Conservation (phyloP, 1,140 invertebrate genomes). For the Akabosia matsudoensis region DNA sequence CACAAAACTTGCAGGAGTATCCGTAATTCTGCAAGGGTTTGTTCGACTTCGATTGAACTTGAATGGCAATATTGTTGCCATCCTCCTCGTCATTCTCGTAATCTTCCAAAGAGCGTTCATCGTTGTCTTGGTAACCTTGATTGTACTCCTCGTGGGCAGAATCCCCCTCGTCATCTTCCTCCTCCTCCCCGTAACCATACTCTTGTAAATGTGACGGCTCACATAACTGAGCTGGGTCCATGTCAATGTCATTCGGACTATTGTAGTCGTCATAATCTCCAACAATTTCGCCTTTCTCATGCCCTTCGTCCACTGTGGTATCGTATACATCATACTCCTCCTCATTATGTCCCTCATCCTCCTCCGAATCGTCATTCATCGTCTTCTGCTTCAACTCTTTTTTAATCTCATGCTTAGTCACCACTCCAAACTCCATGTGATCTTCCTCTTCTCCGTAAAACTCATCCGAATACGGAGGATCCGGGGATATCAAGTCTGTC, state of each 20-base stretch:
- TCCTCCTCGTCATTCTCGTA: not conserved
- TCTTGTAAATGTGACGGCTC: not conserved
- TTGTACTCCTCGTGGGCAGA: not conserved
- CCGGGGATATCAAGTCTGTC: too few relatives aligned
- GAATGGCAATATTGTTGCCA: not conserved
- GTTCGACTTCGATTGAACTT: not conserved
- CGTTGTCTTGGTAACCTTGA: not conserved
- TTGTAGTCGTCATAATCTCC: too few relatives aligned
- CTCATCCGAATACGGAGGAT: too few relatives aligned
- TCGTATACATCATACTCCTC: too few relatives aligned
- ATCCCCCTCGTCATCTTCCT: not conserved
- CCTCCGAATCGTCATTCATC: too few relatives aligned
- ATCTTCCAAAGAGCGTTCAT: not conserved
- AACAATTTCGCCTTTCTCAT: too few relatives aligned
- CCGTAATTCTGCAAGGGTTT: not conserved
- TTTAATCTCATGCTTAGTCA: too few relatives aligned
- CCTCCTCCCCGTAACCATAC: not conserved
- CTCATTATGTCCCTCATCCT: too few relatives aligned
- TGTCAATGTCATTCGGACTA: not conserved
- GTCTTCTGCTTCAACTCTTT: too few relatives aligned
- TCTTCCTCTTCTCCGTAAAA: too few relatives aligned
- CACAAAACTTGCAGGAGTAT: constrained; percentile 11
- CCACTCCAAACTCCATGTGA: too few relatives aligned
- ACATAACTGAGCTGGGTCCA: not conserved
- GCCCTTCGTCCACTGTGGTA: too few relatives aligned